phyloP scores from a whole-genome alignment of 2,888 invertebrate genomes.

The Steinernema hermaphroditum region DNA sequence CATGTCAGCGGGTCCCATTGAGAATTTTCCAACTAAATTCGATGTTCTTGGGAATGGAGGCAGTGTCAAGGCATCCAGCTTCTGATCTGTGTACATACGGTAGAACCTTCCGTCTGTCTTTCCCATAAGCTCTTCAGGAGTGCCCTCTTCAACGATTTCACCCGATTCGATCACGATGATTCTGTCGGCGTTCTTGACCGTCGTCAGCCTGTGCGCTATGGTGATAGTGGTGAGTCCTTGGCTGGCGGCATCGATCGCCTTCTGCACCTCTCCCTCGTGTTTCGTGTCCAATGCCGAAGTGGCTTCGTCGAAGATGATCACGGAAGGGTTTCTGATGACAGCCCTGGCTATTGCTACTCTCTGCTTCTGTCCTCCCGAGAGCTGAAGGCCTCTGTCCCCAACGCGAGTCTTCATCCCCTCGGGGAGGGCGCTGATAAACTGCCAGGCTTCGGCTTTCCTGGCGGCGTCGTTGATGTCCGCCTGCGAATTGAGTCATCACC shows the following conservation, averaged over 20 bases:
- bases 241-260: slow-evolving; percentile 62
- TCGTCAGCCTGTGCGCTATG: slow-evolving; percentile 60
- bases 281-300: slow-evolving; percentile 61
- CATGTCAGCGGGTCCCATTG: slow-evolving; percentile 41
- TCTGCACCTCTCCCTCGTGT: slow-evolving; percentile 64
- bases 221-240: slow-evolving; percentile 63
- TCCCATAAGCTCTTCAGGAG: slow-evolving; percentile 59
- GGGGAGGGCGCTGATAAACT: slow-evolving; percentile 60
- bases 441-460: slow-evolving; percentile 63
- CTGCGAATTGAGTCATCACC: slow-evolving; percentile 39
- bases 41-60: slow-evolving; percentile 35
- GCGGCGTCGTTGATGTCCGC: slow-evolving; percentile 65
- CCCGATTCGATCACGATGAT: slow-evolving; percentile 63
- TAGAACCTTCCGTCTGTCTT: slow-evolving; percentile 49
- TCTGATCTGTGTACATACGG: slow-evolving; percentile 37
- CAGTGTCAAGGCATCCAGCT: slow-evolving; percentile 48
- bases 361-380: slow-evolving; percentile 63
- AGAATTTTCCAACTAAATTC: slow-evolving; percentile 38
- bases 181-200: slow-evolving; percentile 58
- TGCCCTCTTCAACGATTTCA: slow-evolving; percentile 60
- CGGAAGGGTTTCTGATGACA: slow-evolving; percentile 49
- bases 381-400: slow-evolving; percentile 56
- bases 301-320: slow-evolving; percentile 60
- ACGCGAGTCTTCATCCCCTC: slow-evolving; percentile 65
- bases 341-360: slow-evolving; percentile 64